phyloP scores from a whole-genome alignment of 1,140 invertebrate species.

The Caerostris extrusa region DNA sequence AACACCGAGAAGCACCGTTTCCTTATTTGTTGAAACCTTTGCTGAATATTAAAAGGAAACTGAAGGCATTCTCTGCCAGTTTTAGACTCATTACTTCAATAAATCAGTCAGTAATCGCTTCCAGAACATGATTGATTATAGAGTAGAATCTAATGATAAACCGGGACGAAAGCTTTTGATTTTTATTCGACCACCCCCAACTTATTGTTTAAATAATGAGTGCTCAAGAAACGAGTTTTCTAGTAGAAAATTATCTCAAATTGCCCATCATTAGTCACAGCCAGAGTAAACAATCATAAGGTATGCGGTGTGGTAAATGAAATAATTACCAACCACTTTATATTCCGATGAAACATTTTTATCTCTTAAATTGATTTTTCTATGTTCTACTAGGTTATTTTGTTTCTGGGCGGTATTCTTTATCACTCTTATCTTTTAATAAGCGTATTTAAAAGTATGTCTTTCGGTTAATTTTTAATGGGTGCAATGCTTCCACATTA shows the following conservation, averaged over 20 bases:
- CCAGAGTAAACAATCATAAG: neutral
- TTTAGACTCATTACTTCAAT: slow-evolving; percentile 15
- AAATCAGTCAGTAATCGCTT: neutral
- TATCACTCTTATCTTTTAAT: neutral
- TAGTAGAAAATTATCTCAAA: neutral
- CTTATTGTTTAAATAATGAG: slow-evolving; percentile 12
- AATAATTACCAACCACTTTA: slow-evolving; percentile 3
- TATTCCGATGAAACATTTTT: neutral
- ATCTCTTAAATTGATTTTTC: neutral
- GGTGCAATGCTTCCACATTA: neutral
- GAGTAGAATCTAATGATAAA: slow-evolving; percentile 9
- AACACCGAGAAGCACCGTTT: neutral
- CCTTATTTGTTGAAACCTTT: neutral
- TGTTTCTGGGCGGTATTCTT: neutral
- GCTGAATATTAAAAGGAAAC: neutral
- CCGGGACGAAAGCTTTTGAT: neutral
- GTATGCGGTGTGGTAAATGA: neutral
- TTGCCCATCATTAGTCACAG: neutral
- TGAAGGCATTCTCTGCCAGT: neutral
- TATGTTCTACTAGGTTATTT: neutral
- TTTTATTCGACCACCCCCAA: slow-evolving; percentile 2
- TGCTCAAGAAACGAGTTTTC: neutral
- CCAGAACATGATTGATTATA: neutral
- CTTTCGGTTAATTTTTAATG: neutral
- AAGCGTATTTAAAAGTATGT: neutral